Conservation (phyloP, 1,140 invertebrate species). For the Sipha flava region DNA sequence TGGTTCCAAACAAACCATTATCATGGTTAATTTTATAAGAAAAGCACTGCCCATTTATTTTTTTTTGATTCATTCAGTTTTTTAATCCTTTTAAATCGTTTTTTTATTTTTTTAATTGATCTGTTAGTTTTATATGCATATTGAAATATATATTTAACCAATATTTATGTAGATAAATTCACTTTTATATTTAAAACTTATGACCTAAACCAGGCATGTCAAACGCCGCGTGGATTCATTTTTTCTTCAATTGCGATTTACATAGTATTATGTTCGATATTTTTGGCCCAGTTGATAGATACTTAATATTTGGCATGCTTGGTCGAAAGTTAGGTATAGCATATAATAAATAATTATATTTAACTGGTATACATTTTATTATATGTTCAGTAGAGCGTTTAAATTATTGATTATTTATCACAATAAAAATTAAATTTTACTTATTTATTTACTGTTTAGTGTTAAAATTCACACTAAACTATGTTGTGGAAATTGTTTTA, state of each 20-base stretch:
- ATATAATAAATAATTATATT: too few relatives aligned
- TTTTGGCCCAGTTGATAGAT: too few relatives aligned
- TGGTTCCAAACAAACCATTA: too few relatives aligned
- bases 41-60: neutral
- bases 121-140: neutral
- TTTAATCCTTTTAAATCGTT: neutral
- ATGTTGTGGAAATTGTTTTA: neutral
- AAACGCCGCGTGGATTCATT: too few relatives aligned
- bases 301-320: too few relatives aligned
- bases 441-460: neutral
- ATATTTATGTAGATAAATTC: neutral
- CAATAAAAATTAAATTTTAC: neutral
- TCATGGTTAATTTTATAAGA: too few relatives aligned
- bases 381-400: neutral
- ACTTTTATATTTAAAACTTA: neutral
- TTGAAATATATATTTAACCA: neutral
- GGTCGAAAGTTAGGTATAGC: too few relatives aligned
- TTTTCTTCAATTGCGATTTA: too few relatives aligned
- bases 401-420: neutral
- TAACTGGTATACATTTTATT: neutral
- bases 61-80: neutral
- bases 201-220: neutral
- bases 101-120: neutral
- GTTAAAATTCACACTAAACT: neutral
- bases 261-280: too few relatives aligned